Evolutionary conservation across 2,797 vertebrate species (phyloP).

Genomic region (Acridotheres tristis): DNA sequence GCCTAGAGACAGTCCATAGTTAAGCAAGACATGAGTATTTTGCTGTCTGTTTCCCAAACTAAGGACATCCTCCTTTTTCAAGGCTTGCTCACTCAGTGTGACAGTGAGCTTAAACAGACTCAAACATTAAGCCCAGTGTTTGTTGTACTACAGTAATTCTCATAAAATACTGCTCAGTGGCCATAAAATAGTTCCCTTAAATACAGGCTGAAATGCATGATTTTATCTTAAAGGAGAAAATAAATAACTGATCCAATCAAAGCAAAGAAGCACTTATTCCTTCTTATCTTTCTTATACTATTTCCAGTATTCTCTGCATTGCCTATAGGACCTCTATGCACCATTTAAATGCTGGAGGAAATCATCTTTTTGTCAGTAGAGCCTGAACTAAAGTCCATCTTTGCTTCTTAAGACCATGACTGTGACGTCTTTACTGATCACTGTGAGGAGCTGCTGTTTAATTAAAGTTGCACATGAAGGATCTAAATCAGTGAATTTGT

Average conservation of each 20-base stretch:
- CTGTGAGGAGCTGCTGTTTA: constrained; percentile 9
- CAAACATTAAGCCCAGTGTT: not conserved
- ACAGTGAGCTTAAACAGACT: not conserved
- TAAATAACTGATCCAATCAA: not conserved
- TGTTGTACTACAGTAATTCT: not conserved
- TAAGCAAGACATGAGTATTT: not conserved
- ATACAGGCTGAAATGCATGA: not conserved
- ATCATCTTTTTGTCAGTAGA: not conserved
- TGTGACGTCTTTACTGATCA: not conserved
- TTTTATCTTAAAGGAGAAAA: not conserved
- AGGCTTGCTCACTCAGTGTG: not conserved
- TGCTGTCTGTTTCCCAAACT: not conserved
- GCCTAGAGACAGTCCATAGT: not conserved
- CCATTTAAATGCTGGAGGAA: not conserved
- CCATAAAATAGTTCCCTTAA: not conserved
- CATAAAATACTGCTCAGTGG: not conserved
- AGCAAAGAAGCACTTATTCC: not conserved
- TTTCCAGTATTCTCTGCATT: not conserved
- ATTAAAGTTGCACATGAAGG: constrained; percentile 16
- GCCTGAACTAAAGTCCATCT: not conserved
- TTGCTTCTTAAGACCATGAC: not conserved
- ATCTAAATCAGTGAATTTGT: not conserved
- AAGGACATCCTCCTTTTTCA: not conserved
- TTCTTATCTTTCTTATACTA: not conserved
- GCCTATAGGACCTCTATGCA: not conserved